phyloP scores from a whole-genome alignment of 2,888 invertebrate species.

The Hyles lineata region DNA sequence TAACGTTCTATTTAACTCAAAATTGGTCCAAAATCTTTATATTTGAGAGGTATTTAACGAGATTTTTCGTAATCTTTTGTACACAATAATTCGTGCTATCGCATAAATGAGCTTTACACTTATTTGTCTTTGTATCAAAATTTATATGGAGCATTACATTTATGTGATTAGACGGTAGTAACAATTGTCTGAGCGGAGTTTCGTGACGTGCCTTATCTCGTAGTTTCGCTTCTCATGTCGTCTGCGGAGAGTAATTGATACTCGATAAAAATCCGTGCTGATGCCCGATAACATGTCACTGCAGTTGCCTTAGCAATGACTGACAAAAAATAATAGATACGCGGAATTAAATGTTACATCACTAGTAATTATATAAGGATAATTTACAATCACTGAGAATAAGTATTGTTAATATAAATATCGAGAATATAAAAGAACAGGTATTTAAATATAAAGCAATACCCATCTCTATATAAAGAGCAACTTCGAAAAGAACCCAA shows the following conservation, averaged over 20 bases:
- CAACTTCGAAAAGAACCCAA: too few relatives aligned
- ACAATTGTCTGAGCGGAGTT: conserved; percentile 67
- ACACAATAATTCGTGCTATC: background rate
- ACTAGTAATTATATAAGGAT: background rate
- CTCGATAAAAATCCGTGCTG: conserved; percentile 55
- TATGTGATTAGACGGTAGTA: conserved; percentile 58
- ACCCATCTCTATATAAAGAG: too few relatives aligned
- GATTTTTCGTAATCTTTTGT: background rate
- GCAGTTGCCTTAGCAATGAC: conserved; percentile 23
- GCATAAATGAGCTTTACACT: background rate
- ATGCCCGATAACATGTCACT: conserved; percentile 49
- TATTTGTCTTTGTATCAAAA: conserved; percentile 54
- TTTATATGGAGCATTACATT: conserved; percentile 45
- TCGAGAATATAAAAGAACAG: too few relatives aligned
- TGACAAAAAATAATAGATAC: conserved; percentile 27
- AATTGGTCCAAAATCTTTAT: too few relatives aligned
- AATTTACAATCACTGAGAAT: background rate
- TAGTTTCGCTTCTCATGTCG: conserved; percentile 55
- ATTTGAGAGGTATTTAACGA: too few relatives aligned
- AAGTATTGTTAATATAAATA: background rate
- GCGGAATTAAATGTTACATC: background rate
- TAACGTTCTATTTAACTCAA: too few relatives aligned
- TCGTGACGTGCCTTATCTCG: conserved; percentile 71
- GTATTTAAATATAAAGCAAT: too few relatives aligned
- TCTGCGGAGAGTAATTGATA: conserved; percentile 60